Percentiles rank a stretch among this genome's conserved stretches.
Conservation (phyloP, 92 coral and sea anemone genomes). For the Phenganax subtilis region DNA sequence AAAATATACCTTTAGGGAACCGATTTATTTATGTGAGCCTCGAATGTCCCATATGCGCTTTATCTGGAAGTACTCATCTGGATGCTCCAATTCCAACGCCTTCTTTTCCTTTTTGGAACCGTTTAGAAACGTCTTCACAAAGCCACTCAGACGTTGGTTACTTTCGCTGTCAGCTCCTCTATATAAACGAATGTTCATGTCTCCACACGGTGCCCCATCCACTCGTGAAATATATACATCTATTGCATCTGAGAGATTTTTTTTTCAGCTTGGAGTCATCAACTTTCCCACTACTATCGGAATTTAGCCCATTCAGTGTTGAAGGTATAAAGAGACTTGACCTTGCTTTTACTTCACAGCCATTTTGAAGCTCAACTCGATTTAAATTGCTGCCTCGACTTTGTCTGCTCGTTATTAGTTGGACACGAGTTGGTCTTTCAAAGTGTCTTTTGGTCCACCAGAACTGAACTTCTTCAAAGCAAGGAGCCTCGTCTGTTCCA, state of each 20-base stretch:
- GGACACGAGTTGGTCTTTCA: constrained; percentile 37
- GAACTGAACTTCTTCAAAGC: constrained; percentile 38
- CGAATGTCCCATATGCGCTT: constrained; percentile 18
- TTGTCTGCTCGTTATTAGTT: constrained; percentile 34
- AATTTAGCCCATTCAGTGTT: constrained; percentile 45
- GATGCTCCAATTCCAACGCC: constrained; percentile 6
- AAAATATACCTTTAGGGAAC: constrained; percentile 16
- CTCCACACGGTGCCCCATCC: constrained; percentile 11
- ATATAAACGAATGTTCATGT: not conserved
- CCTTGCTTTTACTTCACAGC: constrained; percentile 41
- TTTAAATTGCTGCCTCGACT: constrained; percentile 45
- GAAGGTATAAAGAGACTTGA: constrained; percentile 44
- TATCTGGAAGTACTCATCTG: constrained; percentile 10
- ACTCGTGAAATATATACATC: constrained; percentile 8
- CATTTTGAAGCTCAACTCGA: constrained; percentile 45
- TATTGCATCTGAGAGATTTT: constrained; percentile 2
- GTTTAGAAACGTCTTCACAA: not conserved
- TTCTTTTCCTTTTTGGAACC: constrained; percentile 1
- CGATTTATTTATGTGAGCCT: constrained; percentile 8
- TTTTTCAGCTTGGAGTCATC: not conserved
- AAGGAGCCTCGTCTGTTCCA: constrained; percentile 35
- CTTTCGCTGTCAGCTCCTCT: constrained; percentile 11
- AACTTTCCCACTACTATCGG: not conserved
- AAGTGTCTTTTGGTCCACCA: constrained; percentile 47
- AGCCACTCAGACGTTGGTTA: constrained; percentile 7